Evolutionary conservation across 2,113 vertebrate species (phyloP), one percentile per base, ranked within the genome.

Genomic region (Willisornis vidua): DNA sequence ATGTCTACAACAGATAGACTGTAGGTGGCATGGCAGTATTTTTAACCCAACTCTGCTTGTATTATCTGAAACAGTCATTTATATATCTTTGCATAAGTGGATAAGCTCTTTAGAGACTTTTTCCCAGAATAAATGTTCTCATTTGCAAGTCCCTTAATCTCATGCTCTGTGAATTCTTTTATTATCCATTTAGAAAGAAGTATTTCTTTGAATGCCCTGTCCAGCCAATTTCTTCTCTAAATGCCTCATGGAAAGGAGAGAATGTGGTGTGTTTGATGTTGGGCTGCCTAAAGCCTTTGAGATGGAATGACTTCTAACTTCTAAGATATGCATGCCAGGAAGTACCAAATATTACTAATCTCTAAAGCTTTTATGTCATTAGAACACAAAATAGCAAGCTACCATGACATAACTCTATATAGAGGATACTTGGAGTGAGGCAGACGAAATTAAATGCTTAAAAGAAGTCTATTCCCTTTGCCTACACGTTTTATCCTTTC

Each of bases 131-230:
- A 92, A 89, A 94, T 39, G 10, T 66, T 83, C 81, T 96, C 85
- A 85, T 94, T 91, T 96, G 35, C 74, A 89, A 87, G 77, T 93
- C 33, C 37, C 15, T 28, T 93, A 93, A 94, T 95, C 93, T 91
- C 63, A 66, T 80, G 43, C 63, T 71, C 46, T 83, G 63, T 62
- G 63, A 90, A 94, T 93, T 58, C 51, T 83, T 83, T 80, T 85
- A 90, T 94, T 87, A 93, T 31, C 59, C 67, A 71, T 76, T 93
- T 93, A 80, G 59, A 94, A 89, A 46, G 46, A 76, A 66, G 19
- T 6, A 43, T 74, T 95, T 87, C 46, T 91, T 90, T 94, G 63
- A 91, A 74, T 51, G 59, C 4, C 5, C 2, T 4, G 43, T 76
- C 51, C 63, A 93, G 59, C 8, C 82, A 95, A 89, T 94, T 86